Evolutionary conservation across 2,113 vertebrate species (phyloP).

Genomic region (Hoplias malabaricus): DNA sequence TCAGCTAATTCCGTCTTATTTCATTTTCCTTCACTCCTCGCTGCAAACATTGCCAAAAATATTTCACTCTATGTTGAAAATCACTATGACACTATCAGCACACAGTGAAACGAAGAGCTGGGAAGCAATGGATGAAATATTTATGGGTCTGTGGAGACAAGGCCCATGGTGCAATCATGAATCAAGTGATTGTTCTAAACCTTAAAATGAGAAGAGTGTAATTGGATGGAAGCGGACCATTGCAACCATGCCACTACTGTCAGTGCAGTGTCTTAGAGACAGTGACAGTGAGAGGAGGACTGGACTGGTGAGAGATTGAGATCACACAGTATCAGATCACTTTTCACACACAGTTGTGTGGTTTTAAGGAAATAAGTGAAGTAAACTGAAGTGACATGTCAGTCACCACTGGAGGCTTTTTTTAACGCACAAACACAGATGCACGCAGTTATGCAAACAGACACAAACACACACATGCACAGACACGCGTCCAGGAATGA

Average conservation of each 20-base stretch:
- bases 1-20: background rate
- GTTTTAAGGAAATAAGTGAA: background rate
- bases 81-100: background rate
- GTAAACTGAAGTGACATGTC: background rate
- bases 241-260: background rate
- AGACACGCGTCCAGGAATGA: too few species aligned
- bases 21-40: background rate
- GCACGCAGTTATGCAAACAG: constrained; percentile 4
- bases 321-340: background rate
- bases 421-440: background rate
- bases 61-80: background rate
- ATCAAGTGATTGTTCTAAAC: background rate
- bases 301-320: background rate
- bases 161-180: background rate
- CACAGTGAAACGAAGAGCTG: background rate
- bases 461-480: constrained; percentile 1
- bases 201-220: background rate
- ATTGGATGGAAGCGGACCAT: background rate
- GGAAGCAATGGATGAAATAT: constrained; percentile 3
- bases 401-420: background rate
- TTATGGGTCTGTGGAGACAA: background rate
- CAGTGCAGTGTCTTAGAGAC: background rate
- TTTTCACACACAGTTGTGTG: background rate
- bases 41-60: background rate
- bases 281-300: background rate